Base-by-base conservation (phyloP, 2,113 vertebrate species). In the Camelus bactrianus region DNA sequence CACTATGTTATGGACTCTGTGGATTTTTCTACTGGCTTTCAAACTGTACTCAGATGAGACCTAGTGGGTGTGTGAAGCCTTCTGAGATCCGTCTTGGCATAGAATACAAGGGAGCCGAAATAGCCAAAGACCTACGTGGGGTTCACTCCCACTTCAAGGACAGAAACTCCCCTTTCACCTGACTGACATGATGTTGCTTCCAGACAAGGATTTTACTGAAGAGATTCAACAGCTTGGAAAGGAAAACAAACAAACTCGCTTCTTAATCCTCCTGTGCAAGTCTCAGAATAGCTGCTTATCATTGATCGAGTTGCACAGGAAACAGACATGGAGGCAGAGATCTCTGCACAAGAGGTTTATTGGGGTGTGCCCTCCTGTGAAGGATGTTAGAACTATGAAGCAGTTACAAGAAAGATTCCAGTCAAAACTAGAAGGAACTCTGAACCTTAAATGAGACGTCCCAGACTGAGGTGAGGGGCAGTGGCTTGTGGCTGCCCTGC, bases 201-300 rank as follows among this genome's bases (percentile, higher is more conserved):
- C 46, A 81, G 60, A 65, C n/a, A 87, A 91, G 30, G 80, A 92
- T 73, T 94, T 89, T 60, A 84, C 7, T 94, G 48, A 90, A 85
- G 56, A 80, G 24, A 62, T 72, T 67, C n/a, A 52, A 58, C 52
- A 92, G 83, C 77, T 91, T 91, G 32, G 50, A 85, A 54, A 22
- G 14, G 56, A 16, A 72, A 67, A 56, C 54, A 30, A 64, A 87
- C 17, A 69, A 69, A 35, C 24, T 2, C 26, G 28, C 26, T 50
- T 76, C 46, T 46, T 77, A 15, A 35, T 52, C 35, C 52, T 80
- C 54, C 67, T 77, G 6, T 48, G 30, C 70, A 50, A 73, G 20
- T 77, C 42, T 70, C 54, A 48, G 2, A 38, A 6, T 58, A 22
- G 56, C 75, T 88, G 26, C 32, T 89, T 54, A 17, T 82, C 20